Evolutionary conservation across 2,888 invertebrate species (phyloP).

Genomic region (Drosophila trichaetosa): DNA sequence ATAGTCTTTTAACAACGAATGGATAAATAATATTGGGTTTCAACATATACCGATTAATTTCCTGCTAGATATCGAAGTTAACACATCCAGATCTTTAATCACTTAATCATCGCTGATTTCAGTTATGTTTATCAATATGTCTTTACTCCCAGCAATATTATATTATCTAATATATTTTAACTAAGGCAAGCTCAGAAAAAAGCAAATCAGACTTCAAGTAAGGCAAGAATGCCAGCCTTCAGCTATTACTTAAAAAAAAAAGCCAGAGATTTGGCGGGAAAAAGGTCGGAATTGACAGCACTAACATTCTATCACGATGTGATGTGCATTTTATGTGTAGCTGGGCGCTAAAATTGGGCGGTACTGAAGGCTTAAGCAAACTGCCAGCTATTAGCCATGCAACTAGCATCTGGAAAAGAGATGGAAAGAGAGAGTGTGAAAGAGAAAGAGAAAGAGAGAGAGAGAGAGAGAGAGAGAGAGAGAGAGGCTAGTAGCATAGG

Average conservation of each 20-base stretch:
- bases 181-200: accelerated
- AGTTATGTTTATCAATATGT: background rate
- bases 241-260: background rate
- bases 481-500: background rate
- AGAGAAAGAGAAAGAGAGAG: background rate
- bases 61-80: background rate
- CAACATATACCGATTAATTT: background rate
- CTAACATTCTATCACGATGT: conserved; percentile 41
- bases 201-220: background rate
- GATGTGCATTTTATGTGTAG: conserved; percentile 49
- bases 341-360: conserved; percentile 32
- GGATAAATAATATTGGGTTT: background rate
- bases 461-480: background rate
- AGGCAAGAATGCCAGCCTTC: background rate
- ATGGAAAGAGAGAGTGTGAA: background rate
- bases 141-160: background rate
- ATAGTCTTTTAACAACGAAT: background rate
- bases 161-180: background rate
- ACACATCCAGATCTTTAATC: background rate
- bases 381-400: conserved; percentile 73
- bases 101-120: background rate
- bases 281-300: background rate
- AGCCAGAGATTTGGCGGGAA: background rate
- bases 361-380: conserved; percentile 62
- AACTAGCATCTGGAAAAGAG: conserved; percentile 26